Evolutionary conservation across 2,888 invertebrate genomes (phyloP), one percentile per base, ranked within the genome.

Genomic region (Leptinotarsa tumamoca): DNA sequence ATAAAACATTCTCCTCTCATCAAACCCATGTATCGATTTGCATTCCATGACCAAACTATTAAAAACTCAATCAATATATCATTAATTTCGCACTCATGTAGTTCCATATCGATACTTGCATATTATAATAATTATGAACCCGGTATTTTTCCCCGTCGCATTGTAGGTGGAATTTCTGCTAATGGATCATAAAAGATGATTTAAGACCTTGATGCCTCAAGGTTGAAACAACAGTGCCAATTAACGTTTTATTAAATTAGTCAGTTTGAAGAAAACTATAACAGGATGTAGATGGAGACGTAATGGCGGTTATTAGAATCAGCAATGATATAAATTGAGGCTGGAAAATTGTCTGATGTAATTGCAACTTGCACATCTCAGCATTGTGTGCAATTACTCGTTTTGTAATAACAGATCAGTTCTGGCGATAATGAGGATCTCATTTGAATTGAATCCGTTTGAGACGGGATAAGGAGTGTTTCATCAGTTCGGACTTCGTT

Each of bases 181-280:
- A 67, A 77, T 77, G 73, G 67, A 72, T 72, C 74, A 77, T 74
- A 72, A 74, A 74, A 74, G 74, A 77, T 70, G 74, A 74, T 74
- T 54, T 52, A 68, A 56, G 72, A 72, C 78, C 78, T 78, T 75
- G 70, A 75, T 67, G 49, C 56, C 23, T 70, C 78, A 78, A 78
- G 78, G 78, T 72, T 71, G 66, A 49, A 61, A 49, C 73, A 61
- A 51, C 63, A 71, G 23, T 63, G 67, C 58, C 74, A 75, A 78
- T 78, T 71, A 73, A 67, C 71, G 75, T 76, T 75, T 78, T 78
- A 78, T 78, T 80, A 79, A 80, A 80, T 83, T 82, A 81, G 79
- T 81, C 80, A 80, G 80, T 79, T 77, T 79, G 72, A 76, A 79
- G 80, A 81, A 82, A 82, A 83, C 79, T 83, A 80, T 81, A 83